These are phyloP conservation scores for Myodes glareolus DNA, from an alignment of 2,113 vertebrate genomes.

Conservation along the genomic window DNA sequence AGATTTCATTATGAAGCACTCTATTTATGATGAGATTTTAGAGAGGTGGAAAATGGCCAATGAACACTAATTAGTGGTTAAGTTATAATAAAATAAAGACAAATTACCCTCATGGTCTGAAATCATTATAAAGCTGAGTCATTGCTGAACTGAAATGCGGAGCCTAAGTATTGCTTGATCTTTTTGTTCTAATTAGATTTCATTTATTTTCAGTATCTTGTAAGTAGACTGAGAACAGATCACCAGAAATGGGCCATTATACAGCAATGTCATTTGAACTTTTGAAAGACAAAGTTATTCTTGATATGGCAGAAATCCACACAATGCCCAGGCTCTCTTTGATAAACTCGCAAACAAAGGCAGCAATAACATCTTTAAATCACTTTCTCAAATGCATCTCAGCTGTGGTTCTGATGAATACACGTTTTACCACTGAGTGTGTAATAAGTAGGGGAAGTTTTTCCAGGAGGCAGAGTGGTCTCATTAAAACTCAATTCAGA, in stretches of 20 bases:
- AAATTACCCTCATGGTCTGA: slow-evolving; percentile 55
- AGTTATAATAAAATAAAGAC: slow-evolving; percentile 66
- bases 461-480: slow-evolving; percentile 38
- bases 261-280: slow-evolving; percentile 42
- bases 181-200: slow-evolving; percentile 74
- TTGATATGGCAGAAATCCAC: slow-evolving; percentile 50
- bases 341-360: not conserved
- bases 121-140: slow-evolving; percentile 67
- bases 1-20: slow-evolving; percentile 57
- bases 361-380: slow-evolving; percentile 50
- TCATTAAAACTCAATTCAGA: slow-evolving; percentile 66
- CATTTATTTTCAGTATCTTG: slow-evolving; percentile 70
- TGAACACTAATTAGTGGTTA: slow-evolving; percentile 62
- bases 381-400: slow-evolving; percentile 43
- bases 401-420: not conserved
- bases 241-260: slow-evolving; percentile 38
- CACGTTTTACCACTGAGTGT: not conserved
- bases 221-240: slow-evolving; percentile 17
- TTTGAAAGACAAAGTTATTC: slow-evolving; percentile 59
- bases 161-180: slow-evolving; percentile 31
- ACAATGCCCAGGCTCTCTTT: not conserved
- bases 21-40: slow-evolving; percentile 55
- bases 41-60: slow-evolving; percentile 32
- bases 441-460: slow-evolving; percentile 28
- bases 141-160: slow-evolving; percentile 43